Percentiles rank a stretch among this genome's conserved stretches.
phyloP scores from a whole-genome alignment of 2,888 invertebrate species.

The Sipha maydis region DNA sequence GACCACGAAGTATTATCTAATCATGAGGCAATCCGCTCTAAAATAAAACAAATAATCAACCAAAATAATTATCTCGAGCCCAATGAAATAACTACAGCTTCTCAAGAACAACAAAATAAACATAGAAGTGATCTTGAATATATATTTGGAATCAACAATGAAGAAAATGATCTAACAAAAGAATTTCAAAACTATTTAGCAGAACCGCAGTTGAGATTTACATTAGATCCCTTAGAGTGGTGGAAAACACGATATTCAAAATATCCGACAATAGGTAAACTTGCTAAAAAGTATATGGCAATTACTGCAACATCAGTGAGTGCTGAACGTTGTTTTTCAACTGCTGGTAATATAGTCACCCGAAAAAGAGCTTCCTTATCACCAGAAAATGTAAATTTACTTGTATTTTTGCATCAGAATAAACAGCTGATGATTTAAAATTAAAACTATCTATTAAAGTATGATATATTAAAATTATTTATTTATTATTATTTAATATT shows the following conservation, averaged over 20 bases:
- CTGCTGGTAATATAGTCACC: slow-evolving; percentile 16
- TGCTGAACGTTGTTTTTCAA: slow-evolving; percentile 29
- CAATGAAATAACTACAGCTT: too few species aligned
- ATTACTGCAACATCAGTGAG: slow-evolving; percentile 4
- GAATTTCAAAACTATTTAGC: too few species aligned
- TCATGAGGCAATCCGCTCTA: too few species aligned
- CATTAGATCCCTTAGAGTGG: too few species aligned
- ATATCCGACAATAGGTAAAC: too few species aligned
- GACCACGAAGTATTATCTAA: too few species aligned
- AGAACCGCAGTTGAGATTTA: too few species aligned
- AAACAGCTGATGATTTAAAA: neutral
- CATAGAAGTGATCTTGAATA: slow-evolving; percentile 18
- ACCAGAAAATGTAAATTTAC: neutral
- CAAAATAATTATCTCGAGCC: too few species aligned
- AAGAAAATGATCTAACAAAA: too few species aligned
- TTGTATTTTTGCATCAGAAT: slow-evolving; percentile 10
- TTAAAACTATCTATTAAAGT: slow-evolving; percentile 10
- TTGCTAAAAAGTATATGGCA: neutral
- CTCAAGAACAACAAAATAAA: slow-evolving; percentile 33
- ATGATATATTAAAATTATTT: slow-evolving; percentile 18
- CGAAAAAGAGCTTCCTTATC: neutral
- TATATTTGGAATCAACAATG: too few species aligned
- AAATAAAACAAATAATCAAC: too few species aligned
- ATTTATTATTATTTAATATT: neutral
- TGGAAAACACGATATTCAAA: too few species aligned